Base-by-base conservation (phyloP, 2,113 vertebrate species). In the Lagopus muta region DNA sequence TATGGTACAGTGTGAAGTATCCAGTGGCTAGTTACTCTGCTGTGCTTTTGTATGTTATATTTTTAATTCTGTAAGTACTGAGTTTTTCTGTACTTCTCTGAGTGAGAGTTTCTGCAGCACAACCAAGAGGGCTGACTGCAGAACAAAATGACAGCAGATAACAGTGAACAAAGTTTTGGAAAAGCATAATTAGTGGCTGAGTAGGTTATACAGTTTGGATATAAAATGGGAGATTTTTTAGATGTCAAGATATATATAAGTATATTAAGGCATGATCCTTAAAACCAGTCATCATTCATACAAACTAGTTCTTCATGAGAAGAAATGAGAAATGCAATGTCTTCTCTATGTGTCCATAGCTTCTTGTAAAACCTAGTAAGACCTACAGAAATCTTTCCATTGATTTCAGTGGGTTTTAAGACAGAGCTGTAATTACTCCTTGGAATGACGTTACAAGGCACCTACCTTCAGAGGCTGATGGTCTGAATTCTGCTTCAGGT, bases 401-500 rank as follows among this genome's bases (percentile, higher is more conserved):
- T 7, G 48, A 7, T 30, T 42, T 70, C 78, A 70, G 48, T 7
- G 64, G 30, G 32, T 28, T 71, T 64, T 82, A 58, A 71, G 50
- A 22, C 25, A 62, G 50, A 27, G 27, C 50, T 69, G 27, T 30
- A 66, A 54, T 38, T 18, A 11, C 28, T 21, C 16, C 9, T 3
- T 67, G 60, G 67, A 89, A 77, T 81, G 50, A 81, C 0, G 0
- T 24, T 38, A 14, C 54, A 32, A 30, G 22, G 45, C 64, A 19
- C 34, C 38, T 83, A 21, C 38, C 38, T 86, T 67, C 43, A 61
- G 86, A 64, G 15, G 50, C 47, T 70, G 42, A 76, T 28, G 67
- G 52, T 80, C 91, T 88, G 45, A 72, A 67, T 91, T 74, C 69
- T 83, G 58, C 70, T 92, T 40, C 71, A 86, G 54, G 36, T 82